Evolutionary conservation across 2,888 invertebrate species (phyloP).

Genomic region (Sympetrum striolatum): DNA sequence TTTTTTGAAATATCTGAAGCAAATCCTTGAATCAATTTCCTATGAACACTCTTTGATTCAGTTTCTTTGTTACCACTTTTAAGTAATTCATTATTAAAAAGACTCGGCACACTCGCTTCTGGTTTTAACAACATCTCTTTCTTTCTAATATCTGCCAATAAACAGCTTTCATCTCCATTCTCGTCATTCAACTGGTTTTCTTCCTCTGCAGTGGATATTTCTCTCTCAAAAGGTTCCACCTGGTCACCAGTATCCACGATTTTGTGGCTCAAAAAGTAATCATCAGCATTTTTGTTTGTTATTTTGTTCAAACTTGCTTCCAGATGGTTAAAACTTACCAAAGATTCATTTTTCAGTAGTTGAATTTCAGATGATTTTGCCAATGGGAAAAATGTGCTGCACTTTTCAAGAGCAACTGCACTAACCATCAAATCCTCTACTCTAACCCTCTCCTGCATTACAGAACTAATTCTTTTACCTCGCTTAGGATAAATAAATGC

Average conservation of each 20-base stretch:
- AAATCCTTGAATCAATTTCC: too few relatives aligned
- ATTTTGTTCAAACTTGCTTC: background rate
- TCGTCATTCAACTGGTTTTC: background rate
- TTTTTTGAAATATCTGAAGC: too few relatives aligned
- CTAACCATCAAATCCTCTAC: constrained; percentile 9
- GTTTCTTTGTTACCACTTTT: too few relatives aligned
- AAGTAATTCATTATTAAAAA: too few relatives aligned
- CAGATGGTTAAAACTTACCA: background rate
- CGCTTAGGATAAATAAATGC: background rate
- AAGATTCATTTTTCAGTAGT: background rate
- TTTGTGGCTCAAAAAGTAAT: background rate
- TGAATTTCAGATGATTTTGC: background rate
- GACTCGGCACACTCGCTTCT: too few relatives aligned
- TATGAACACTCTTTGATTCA: too few relatives aligned
- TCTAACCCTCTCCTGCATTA: background rate
- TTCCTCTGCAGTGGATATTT: background rate
- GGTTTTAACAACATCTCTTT: background rate
- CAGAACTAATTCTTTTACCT: background rate
- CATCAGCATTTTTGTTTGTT: background rate
- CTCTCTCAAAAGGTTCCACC: background rate
- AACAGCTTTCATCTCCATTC: background rate
- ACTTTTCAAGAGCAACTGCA: background rate
- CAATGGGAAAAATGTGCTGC: background rate
- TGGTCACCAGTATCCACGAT: background rate
- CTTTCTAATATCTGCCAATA: background rate